Percentiles rank a stretch among this genome's conserved stretches.
Conservation (phyloP, 2,888 invertebrate genomes). For the Megalurothrips usitatus region DNA sequence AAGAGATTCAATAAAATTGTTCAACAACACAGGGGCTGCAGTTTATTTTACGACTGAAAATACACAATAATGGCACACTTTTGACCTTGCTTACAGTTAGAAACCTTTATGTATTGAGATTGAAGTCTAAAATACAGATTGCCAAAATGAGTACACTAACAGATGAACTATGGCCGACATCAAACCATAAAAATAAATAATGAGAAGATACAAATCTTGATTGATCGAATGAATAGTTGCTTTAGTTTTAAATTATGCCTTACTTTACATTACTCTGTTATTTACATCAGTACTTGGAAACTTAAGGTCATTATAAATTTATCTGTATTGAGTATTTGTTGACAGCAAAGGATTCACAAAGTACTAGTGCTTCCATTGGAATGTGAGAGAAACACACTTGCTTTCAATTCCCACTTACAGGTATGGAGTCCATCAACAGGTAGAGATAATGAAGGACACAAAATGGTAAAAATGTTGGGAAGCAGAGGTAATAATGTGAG, state of each 20-base stretch:
- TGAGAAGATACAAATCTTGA: neutral
- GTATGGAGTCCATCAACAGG: too few relatives aligned
- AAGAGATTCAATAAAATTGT: neutral
- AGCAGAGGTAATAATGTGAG: too few relatives aligned
- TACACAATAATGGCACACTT: constrained; percentile 16
- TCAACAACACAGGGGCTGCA: neutral
- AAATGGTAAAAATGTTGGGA: too few relatives aligned
- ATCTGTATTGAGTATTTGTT: too few relatives aligned
- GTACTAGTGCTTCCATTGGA: neutral
- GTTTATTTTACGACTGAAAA: constrained; percentile 5
- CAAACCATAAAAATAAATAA: neutral
- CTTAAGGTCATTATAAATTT: neutral
- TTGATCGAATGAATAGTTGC: neutral
- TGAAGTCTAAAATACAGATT: neutral
- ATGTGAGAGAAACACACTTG: neutral
- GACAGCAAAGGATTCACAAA: too few relatives aligned
- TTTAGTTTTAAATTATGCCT: neutral
- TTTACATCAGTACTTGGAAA: constrained; percentile 18
- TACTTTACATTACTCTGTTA: neutral
- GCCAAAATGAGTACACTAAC: neutral
- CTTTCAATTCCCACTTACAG: too few relatives aligned
- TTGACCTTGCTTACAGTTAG: neutral
- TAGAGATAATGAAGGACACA: too few relatives aligned
- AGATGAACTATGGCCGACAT: neutral
- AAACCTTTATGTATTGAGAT: neutral